Base-by-base conservation (phyloP, 2,113 vertebrate species). In the human (Homo sapiens) region DNA sequence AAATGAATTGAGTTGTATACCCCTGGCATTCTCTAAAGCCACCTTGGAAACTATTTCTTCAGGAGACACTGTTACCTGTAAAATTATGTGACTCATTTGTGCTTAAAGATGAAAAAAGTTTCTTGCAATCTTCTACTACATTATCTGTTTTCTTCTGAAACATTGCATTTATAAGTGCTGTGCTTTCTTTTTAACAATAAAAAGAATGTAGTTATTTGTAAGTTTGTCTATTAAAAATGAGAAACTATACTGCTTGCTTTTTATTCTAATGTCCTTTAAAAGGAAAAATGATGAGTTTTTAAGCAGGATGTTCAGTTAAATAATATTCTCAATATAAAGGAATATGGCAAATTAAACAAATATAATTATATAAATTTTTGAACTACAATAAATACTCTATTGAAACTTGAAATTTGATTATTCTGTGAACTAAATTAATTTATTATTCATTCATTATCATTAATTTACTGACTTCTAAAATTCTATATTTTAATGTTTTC, bases 81-180 rank as follows among this genome's bases (percentile, higher is more conserved):
- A 88, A 78, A 50, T 70, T 38, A 76, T 57, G 17, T 35, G n/a
- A 81, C 32, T 70, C n/a, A 18, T 61, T 57, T 90, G 72, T 50
- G 25, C 5, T 66, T 84, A 84, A 75, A 84, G 25, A 11, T 3
- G 18, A n/a, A 35, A 80, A 30, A 16, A 57, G 11, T 10, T 14
- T 48, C 14, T 40, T 70, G 5, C 12, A 48, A 10, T 1, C 8
- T 55, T 1, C 11, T 78, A 2, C 0, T 70, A 75, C 0, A 43
- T 80, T 72, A 48, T 64, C 75, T 85, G 68, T 52, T 94, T 76
- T 72, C 38, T 18, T 16, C 3, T 18, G 35, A 91, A 89, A 35
- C 7, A 32, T 40, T 89, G 16, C 18, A 85, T 52, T 45, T 12
- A 70, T 22, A 78, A 78, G 7, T 13, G 2, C 8, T 70, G 3